Evolutionary conservation across 2,797 vertebrate species (phyloP), one percentile per base, ranked within the genome.

Genomic region (Leucoraja ocellata): DNA sequence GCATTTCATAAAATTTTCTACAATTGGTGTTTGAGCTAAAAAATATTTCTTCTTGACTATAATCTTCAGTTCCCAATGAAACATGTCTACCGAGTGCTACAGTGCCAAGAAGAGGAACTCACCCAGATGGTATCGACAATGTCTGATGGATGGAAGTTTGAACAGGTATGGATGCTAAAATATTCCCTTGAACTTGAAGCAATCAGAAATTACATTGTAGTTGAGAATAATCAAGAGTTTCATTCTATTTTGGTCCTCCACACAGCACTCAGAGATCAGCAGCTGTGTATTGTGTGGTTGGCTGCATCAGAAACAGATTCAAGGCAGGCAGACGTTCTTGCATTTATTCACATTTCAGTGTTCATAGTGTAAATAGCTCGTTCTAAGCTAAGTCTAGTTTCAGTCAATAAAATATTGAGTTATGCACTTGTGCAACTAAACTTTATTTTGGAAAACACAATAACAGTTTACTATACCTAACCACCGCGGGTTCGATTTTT

Each of bases 31-130:
- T 88, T 88, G 81, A 61, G 25, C 81, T 28, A 16, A 28, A 10
- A 61, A 0, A 61, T n/a, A 65, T 88, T 88, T 68, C 63, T 63
- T 63, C 11, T 61, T 68, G 61, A 13, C 61, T 61, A 63, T 93
- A 88, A 91, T 65, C 91, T 86, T 68, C 95, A 99, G 99, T 97
- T 98, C 94, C 98, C 98, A 0, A 96, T 98, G 95, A 99, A 99
- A 94, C 98, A 99, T 0, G 99, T 99, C 61, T 99, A 99, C 95
- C 97, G 99, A 93, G 99, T 99, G 94, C 96, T 99, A 93, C 99
- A 99, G 96, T 99, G 98, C 95, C 98, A 98, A 95, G 98, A 98
- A 79, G 98, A 98, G 93, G 98, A 97, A 73, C 97, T 98, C 73
- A 98, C 97, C 0, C 98, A 98, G 93, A 98, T 98, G 98, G 98